Evolutionary conservation across 2,888 invertebrate species (phyloP), one percentile per base, ranked within the genome.

Genomic region (Eulithis prunata): DNA sequence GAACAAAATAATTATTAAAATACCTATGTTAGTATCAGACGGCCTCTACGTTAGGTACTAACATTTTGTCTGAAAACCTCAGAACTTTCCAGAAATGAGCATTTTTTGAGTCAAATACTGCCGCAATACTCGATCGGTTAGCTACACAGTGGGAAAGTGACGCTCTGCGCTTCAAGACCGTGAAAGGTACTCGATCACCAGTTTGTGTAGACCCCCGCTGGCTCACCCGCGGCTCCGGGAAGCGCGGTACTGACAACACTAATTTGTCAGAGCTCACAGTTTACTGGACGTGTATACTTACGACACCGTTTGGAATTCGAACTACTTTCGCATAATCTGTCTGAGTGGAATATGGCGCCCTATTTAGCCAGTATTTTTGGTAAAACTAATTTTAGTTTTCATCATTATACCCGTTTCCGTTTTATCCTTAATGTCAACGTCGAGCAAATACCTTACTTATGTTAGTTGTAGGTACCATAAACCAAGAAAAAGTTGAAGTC

Each of bases 251-350:
- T 45, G 71, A 73, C 74, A 75, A 73, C 70, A 78, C 79, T 82
- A 81, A 84, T 86, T 85, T 82, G 82, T 76, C 79, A 78, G 73
- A 74, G 90, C 72, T 87, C 91, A 75, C 65, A 59, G 67, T 81
- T 64, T 46, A 68, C 66, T 86, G 89, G 90, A 74, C 78, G 74
- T 66, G 75, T 80, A 78, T 80, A 86, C 91, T 91, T 91, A 91
- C 91, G 88, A 90, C 90, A 91, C 87, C 77, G 86, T 83, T 86
- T 82, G 89, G 90, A 89, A 90, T 92, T 91, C 89, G 90, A 88
- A 88, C 91, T 90, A 91, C 91, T 91, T 92, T 91, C 90, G 91
- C 88, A 88, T 91, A 90, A 91, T 91, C 88, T 85, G 86, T 82
- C 83, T 81, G 84, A 84, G 84, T 84, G 83, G 84, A 84, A 67